Conservation (phyloP, 2,113 vertebrate genomes). For the Ia io region DNA sequence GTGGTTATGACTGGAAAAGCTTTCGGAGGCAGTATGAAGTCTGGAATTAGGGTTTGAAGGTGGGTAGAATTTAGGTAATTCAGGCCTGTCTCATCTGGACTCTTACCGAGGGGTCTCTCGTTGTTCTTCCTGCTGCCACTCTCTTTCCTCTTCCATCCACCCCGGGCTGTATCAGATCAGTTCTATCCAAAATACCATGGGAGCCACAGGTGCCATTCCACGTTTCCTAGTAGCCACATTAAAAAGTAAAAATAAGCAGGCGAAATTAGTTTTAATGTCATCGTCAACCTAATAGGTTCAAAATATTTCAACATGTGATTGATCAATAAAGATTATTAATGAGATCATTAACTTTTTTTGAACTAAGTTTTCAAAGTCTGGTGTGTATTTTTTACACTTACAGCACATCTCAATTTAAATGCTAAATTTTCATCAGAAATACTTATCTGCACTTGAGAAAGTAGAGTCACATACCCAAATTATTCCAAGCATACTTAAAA, state of each 20-base stretch:
- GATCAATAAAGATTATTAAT: not conserved
- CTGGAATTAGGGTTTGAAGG: slow-evolving; percentile 31
- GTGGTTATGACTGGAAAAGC: not conserved
- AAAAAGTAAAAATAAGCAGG: not conserved
- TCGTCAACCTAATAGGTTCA: slow-evolving; percentile 4
- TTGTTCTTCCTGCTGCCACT: not conserved
- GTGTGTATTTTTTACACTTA: slow-evolving; percentile 19
- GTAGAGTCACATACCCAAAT: not conserved
- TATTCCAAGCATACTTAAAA: not conserved
- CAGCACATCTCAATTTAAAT: slow-evolving; percentile 7
- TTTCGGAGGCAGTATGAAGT: not conserved
- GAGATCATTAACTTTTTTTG: slow-evolving; percentile 3
- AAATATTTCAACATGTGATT: not conserved
- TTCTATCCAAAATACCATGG: not conserved
- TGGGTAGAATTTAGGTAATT: slow-evolving; percentile 2
- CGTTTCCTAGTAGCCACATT: not conserved
- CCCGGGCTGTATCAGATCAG: not conserved
- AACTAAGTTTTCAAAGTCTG: not conserved
- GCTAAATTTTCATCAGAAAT: slow-evolving; percentile 40
- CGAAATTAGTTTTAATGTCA: not conserved
- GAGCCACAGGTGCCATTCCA: not conserved
- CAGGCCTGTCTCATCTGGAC: not conserved
- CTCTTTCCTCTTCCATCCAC: not conserved
- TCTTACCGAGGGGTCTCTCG: not conserved
- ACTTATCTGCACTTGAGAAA: slow-evolving; percentile 21